phyloP scores from a whole-genome alignment of 2,888 invertebrate species.

The Ochropleura leucogaster region DNA sequence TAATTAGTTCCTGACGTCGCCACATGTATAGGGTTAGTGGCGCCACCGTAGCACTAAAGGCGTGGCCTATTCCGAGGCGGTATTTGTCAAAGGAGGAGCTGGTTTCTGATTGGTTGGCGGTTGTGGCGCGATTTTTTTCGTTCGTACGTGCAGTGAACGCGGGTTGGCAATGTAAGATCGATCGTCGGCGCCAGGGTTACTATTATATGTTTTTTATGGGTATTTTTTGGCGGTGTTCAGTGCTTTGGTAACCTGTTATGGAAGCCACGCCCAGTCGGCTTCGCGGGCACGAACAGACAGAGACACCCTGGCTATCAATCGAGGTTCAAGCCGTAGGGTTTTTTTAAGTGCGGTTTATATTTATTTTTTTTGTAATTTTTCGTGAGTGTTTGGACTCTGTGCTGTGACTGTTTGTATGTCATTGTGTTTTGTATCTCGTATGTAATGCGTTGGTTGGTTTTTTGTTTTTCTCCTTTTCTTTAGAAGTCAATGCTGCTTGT shows the following conservation, averaged over 20 bases:
- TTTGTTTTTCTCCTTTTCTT: background rate
- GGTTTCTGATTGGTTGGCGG: conserved; percentile 76
- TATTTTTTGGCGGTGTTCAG: conserved; percentile 89
- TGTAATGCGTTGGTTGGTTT: conserved; percentile 28
- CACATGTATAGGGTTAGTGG: conserved; percentile 84
- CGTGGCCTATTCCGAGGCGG: conserved; percentile 78
- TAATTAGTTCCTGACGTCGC: conserved; percentile 82
- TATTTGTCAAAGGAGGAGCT: conserved; percentile 76
- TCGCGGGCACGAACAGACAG: conserved; percentile 82
- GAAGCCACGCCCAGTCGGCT: conserved; percentile 85
- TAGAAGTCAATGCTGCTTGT: conserved; percentile 13
- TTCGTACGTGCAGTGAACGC: conserved; percentile 82
- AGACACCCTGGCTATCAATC: conserved; percentile 83
- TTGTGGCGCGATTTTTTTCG: conserved; percentile 85
- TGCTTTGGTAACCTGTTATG: conserved; percentile 89
- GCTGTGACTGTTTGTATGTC: conserved; percentile 72
- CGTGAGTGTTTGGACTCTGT: conserved; percentile 84
- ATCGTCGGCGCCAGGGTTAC: conserved; percentile 87
- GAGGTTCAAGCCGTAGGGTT: conserved; percentile 83
- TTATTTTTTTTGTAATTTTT: conserved; percentile 71
- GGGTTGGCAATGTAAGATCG: conserved; percentile 88
- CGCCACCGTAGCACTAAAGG: conserved; percentile 79
- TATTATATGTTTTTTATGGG: conserved; percentile 90
- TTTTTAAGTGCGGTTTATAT: conserved; percentile 83
- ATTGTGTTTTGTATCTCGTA: conserved; percentile 61